A percentile compares a stretch with the other conserved stretches of the same genome.
phyloP scores from a whole-genome alignment of 2,113 vertebrate species.

The Pygoscelis antarcticus region DNA sequence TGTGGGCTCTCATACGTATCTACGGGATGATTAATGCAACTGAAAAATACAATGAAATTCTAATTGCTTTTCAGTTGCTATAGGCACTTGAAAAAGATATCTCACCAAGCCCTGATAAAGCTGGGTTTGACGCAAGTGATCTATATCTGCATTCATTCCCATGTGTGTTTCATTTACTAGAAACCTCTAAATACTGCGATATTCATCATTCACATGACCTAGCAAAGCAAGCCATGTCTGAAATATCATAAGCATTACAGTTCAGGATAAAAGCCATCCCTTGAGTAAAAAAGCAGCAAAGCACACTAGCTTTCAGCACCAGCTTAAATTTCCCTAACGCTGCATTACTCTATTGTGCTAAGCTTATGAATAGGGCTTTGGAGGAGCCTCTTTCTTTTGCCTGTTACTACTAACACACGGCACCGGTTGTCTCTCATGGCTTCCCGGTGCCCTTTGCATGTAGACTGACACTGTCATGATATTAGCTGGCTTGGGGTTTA shows the following conservation, averaged over 20 bases:
- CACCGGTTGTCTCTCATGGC: not conserved
- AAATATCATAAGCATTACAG: slow-evolving; percentile 19
- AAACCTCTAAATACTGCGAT: not conserved
- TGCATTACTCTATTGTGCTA: slow-evolving; percentile 3
- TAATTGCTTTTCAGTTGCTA: slow-evolving; percentile 28
- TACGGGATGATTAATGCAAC: not conserved
- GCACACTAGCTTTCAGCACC: not conserved
- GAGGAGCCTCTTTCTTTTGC: not conserved
- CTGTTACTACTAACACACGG: not conserved
- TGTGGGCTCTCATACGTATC: not conserved
- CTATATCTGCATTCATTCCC: slow-evolving; percentile 4
- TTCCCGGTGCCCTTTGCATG: not conserved
- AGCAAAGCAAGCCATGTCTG: slow-evolving; percentile 14
- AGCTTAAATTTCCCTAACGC: slow-evolving; percentile 3
- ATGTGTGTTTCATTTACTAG: not conserved
- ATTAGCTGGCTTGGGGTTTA: not conserved
- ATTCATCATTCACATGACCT: slow-evolving; percentile 45
- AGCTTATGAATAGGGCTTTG: slow-evolving; percentile 23
- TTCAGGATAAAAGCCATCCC: slow-evolving; percentile 35
- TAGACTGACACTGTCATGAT: not conserved
- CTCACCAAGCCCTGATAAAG: slow-evolving; percentile 1
- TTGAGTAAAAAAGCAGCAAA: slow-evolving; percentile 20
- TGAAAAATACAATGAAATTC: not conserved
- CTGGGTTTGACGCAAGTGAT: slow-evolving; percentile 25
- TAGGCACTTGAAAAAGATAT: slow-evolving; percentile 36